Evolutionary conservation across 2,888 invertebrate species (phyloP).

Genomic region (Sinohyriopsis cumingii): DNA sequence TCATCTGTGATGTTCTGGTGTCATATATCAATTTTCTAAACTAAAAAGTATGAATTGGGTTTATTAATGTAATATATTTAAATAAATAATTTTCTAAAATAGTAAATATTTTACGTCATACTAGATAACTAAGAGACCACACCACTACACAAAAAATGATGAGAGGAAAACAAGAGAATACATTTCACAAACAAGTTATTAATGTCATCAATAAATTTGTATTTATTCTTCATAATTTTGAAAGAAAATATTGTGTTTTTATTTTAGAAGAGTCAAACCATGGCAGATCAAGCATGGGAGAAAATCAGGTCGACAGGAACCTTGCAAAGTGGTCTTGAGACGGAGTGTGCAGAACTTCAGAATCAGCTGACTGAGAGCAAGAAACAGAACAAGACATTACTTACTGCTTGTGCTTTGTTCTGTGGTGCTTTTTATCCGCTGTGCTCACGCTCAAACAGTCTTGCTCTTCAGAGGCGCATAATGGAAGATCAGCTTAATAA

Average conservation of each 20-base stretch:
- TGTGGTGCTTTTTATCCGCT: constrained; percentile 67
- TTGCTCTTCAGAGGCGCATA: constrained; percentile 58
- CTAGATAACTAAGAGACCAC: no score
- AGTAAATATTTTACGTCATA: no score
- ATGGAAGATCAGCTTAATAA: constrained; percentile 59
- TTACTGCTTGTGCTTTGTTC: constrained; percentile 63
- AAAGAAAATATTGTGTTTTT: neutral
- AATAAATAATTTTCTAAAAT: no score
- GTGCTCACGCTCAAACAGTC: constrained; percentile 48
- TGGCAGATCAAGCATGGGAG: constrained; percentile 70
- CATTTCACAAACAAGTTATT: neutral
- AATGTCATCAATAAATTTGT: neutral
- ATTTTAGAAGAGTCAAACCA: constrained; percentile 64
- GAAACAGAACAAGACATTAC: constrained; percentile 54
- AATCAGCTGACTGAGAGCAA: constrained; percentile 47
- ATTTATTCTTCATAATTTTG: neutral
- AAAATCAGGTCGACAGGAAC: constrained; percentile 62
- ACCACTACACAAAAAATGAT: no score
- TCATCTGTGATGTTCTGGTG: no score
- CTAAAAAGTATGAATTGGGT: no score
- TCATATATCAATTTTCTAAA: no score
- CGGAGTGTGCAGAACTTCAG: constrained; percentile 60
- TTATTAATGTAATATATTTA: no score
- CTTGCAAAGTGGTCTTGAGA: constrained; percentile 65
- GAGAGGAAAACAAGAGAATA: no score